Conservation (phyloP, 2,113 vertebrate genomes). For the Silurus meridionalis region DNA sequence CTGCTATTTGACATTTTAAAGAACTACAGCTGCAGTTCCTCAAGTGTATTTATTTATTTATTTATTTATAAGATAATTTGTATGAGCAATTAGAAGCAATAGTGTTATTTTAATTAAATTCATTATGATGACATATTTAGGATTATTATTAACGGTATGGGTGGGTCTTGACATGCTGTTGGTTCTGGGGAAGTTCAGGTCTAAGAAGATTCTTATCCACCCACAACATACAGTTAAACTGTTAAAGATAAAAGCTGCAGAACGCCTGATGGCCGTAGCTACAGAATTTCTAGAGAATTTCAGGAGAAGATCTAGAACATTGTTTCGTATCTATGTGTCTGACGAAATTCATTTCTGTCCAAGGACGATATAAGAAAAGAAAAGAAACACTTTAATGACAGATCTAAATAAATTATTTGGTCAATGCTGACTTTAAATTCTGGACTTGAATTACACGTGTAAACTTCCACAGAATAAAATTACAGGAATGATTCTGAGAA, state of each 20-base stretch:
- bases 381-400: background rate
- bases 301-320: background rate
- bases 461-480: background rate
- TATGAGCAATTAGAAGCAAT: too few species aligned
- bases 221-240: slow-evolving; percentile 40
- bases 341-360: background rate
- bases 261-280: background rate
- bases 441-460: background rate
- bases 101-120: too few species aligned
- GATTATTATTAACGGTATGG: background rate
- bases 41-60: background rate
- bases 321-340: background rate
- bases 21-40: background rate
- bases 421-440: background rate
- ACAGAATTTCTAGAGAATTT: background rate
- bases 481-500: background rate
- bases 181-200: slow-evolving; percentile 38
- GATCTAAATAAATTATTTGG: background rate
- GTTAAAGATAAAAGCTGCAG: slow-evolving; percentile 53
- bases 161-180: slow-evolving; percentile 2
- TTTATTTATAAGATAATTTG: background rate
- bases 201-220: slow-evolving; percentile 51
- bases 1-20: background rate
- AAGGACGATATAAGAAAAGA: background rate
- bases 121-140: background rate